Evolutionary conservation across 1,140 invertebrate genomes (phyloP).

Genomic region (Drosophila repleta): DNA sequence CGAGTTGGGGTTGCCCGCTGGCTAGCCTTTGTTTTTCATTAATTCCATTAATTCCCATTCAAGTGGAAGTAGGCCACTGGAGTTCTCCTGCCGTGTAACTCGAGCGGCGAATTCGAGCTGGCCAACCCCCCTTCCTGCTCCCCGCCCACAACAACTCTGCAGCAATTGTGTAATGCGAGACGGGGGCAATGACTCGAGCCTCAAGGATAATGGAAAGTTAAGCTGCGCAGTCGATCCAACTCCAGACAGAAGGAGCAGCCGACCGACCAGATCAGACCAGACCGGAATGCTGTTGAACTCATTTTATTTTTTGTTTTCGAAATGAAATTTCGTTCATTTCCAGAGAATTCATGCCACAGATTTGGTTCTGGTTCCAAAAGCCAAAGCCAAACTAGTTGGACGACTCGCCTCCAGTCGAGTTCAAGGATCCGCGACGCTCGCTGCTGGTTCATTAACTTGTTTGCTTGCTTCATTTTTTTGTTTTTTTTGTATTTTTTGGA

Average conservation of each 20-base stretch:
- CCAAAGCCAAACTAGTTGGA: conserved; percentile 64
- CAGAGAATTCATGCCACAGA: conserved; percentile 80
- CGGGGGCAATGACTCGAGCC: conserved; percentile 68
- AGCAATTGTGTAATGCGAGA: conserved; percentile 77
- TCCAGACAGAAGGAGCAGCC: conserved; percentile 11
- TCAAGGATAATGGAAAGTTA: conserved; percentile 72
- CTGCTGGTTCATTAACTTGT: conserved; percentile 75
- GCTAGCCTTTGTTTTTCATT: conserved; percentile 60
- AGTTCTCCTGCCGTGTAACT: conserved; percentile 64
- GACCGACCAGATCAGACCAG: conserved; percentile 19
- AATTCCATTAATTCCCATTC: conserved; percentile 53
- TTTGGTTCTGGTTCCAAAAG: conserved; percentile 52
- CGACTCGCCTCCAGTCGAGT: conserved; percentile 60
- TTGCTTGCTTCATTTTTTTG: conserved; percentile 44
- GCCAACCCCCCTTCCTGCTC: not conserved
- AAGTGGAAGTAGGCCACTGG: conserved; percentile 81
- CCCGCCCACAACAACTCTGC: conserved; percentile 9
- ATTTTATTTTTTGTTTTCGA: conserved; percentile 54
- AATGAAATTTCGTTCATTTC: conserved; percentile 80
- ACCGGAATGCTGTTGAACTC: conserved; percentile 79
- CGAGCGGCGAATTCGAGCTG: conserved; percentile 47
- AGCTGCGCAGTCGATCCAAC: conserved; percentile 10
- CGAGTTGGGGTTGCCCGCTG: conserved; percentile 40
- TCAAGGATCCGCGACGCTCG: conserved; percentile 52
- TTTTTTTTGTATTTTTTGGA: conserved; percentile 24